These are phyloP conservation scores for Vireo griseus DNA, from an alignment of 2,797 vertebrate species.

Conservation along the genomic window DNA sequence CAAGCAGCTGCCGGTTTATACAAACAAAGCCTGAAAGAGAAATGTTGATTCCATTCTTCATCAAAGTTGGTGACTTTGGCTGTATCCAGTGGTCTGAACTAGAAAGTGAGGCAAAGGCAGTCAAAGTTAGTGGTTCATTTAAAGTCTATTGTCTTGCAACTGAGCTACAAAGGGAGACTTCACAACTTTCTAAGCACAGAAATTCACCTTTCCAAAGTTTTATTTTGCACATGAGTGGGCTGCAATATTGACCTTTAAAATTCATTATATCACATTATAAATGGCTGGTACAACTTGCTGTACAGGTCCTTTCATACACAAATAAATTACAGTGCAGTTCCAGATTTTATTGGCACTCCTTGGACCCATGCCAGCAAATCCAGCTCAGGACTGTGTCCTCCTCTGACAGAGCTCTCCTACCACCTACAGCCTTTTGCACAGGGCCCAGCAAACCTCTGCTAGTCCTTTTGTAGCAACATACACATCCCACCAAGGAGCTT, in stretches of 20 bases:
- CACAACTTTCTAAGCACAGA: not conserved
- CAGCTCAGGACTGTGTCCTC: not conserved
- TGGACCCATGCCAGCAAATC: not conserved
- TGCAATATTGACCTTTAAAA: not conserved
- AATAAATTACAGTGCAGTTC: not conserved
- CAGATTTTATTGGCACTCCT: not conserved
- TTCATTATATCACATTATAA: not conserved
- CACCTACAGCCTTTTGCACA: not conserved
- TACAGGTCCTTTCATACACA: not conserved
- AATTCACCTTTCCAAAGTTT: not conserved
- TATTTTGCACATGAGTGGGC: not conserved
- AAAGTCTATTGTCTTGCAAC: not conserved
- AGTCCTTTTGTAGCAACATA: not conserved
- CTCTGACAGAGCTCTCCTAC: not conserved
- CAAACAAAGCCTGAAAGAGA: not conserved
- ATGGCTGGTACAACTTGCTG: not conserved
- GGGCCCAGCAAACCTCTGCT: not conserved
- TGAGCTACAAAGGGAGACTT: not conserved
- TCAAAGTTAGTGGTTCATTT: not conserved
- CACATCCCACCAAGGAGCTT: accelerated
- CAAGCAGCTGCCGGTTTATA: constrained; percentile 11
- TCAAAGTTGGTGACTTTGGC: not conserved
- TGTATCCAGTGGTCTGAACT: not conserved
- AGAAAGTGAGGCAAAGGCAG: not conserved
- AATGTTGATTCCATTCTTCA: not conserved